A percentile compares a stretch with the other conserved stretches of the same genome.
Conservation (phyloP, 2,888 invertebrate species). For the Protonemura montana region DNA sequence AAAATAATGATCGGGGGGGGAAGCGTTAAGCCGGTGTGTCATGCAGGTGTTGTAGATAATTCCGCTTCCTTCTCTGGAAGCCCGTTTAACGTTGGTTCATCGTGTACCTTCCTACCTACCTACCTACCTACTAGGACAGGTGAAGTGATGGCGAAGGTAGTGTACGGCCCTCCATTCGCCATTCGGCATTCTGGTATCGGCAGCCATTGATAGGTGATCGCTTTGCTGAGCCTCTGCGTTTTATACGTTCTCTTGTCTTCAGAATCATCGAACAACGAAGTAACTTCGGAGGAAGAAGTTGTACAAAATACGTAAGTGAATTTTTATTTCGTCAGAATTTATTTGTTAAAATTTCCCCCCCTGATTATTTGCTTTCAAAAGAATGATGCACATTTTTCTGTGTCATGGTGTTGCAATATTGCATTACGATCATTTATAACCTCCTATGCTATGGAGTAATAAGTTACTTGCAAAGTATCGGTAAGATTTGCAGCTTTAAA, state of each 20-base stretch:
- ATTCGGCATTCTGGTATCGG: conserved; percentile 37
- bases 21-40: conserved; percentile 32
- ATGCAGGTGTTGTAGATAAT: conserved; percentile 46
- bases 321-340: background rate
- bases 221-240: background rate
- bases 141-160: conserved; percentile 41
- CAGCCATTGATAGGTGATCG: background rate
- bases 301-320: conserved; percentile 3
- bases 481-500: too few species aligned
- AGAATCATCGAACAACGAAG: background rate
- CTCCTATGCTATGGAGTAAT: background rate
- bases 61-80: conserved; percentile 46
- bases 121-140: conserved; percentile 43
- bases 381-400: background rate
- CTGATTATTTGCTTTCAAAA: background rate
- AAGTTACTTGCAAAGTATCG: too few species aligned
- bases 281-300: background rate
- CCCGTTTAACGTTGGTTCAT: background rate
- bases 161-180: conserved; percentile 41
- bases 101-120: too few species aligned
- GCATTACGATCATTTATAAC: background rate
- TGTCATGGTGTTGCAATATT: conserved; percentile 4
- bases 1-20: conserved; percentile 42
- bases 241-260: background rate
- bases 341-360: background rate